These are phyloP conservation scores for Zosterops borbonicus DNA, from an alignment of 2,113 vertebrate genomes.

Conservation along the genomic window DNA sequence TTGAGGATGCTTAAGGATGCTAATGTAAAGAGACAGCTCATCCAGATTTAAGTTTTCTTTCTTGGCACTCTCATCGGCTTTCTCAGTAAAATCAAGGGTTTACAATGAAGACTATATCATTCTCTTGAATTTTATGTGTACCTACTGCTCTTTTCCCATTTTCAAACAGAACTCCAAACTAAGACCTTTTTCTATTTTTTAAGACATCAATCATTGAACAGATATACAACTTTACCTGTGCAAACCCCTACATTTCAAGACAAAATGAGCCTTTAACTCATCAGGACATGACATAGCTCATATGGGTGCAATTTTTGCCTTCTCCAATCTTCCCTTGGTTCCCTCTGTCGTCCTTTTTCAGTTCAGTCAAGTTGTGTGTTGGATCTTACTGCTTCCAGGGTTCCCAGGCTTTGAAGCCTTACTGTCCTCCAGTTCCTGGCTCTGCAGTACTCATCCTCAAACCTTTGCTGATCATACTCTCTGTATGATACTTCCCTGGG, in stretches of 20 bases:
- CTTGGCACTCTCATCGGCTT: neutral
- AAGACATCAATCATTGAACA: neutral
- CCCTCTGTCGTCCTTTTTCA: neutral
- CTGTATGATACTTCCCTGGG: neutral
- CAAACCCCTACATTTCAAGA: neutral
- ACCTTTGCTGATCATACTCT: slow-evolving; percentile 3
- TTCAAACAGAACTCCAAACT: neutral
- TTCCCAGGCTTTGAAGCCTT: slow-evolving; percentile 31
- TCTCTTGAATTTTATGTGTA: neutral
- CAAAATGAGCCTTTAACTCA: neutral
- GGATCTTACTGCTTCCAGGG: neutral
- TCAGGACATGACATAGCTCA: neutral
- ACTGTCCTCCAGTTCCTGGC: slow-evolving; percentile 28
- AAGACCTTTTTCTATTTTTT: neutral
- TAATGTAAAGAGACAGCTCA: neutral
- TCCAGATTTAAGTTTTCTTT: neutral
- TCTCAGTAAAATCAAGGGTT: neutral
- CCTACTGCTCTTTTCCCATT: neutral
- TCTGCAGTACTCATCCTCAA: slow-evolving; percentile 7
- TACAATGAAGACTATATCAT: neutral
- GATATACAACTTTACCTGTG: neutral
- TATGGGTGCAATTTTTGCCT: neutral
- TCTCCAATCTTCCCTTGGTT: neutral
- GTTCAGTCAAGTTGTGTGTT: neutral
- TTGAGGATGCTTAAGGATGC: neutral